Evolutionary conservation across 2,888 invertebrate species (phyloP).

Genomic region (Cynaeus angustus): DNA sequence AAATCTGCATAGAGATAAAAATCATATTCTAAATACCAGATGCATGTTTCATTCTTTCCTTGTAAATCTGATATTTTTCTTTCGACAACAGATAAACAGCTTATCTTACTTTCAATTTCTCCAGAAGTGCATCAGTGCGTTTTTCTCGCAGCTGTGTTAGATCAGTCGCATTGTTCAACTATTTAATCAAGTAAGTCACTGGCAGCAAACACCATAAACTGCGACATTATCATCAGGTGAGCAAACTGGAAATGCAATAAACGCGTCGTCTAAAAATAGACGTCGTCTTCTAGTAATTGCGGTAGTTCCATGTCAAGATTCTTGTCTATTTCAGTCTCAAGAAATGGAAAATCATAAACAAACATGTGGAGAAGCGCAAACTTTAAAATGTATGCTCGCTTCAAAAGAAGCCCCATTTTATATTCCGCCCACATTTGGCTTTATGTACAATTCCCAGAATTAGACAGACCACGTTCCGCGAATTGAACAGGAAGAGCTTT

Average conservation of each 20-base stretch:
- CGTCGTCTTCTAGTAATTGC: not conserved
- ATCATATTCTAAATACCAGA: no score
- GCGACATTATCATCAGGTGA: slow-evolving; percentile 27
- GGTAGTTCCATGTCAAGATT: slow-evolving; percentile 1
- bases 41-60: not conserved
- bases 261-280: slow-evolving; percentile 14
- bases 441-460: not conserved
- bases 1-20: no score
- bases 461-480: not conserved
- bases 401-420: not conserved
- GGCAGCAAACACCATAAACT: slow-evolving; percentile 6
- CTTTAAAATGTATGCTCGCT: no score
- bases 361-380: not conserved
- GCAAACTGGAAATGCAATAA: slow-evolving; percentile 22
- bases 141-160: not conserved
- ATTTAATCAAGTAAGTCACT: slow-evolving; percentile 16
- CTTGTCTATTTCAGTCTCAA: slow-evolving; percentile 10
- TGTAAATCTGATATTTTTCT: not conserved
- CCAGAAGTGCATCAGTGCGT: not conserved
- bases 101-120: no score
- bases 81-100: not conserved
- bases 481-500: slow-evolving; percentile 9
- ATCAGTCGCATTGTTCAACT: slow-evolving; percentile 2
- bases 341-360: not conserved
- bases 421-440: slow-evolving; percentile 13